Evolutionary conservation across 2,113 vertebrate species (phyloP), one percentile per base, ranked within the genome.

Genomic region (Lepidothrix coronata): DNA sequence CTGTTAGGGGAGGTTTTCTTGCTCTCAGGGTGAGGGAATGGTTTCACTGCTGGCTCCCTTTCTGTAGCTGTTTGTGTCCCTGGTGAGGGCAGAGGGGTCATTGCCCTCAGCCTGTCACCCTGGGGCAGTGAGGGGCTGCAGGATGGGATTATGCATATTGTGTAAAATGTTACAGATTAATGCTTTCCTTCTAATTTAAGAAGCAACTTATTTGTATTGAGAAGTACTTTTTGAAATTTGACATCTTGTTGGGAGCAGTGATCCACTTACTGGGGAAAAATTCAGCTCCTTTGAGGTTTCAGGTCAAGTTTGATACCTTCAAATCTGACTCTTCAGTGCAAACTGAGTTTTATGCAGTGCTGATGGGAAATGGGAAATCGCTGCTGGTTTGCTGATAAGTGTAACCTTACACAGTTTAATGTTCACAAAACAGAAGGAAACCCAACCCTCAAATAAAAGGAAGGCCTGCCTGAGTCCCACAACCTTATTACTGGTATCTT

Each of bases 61-160:
- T 61, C 55, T 43, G 8, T 55, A 37, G 57, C 39, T 44, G 37
- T 63, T 87, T 30, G 41, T 33, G 3, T 31, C 51, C 8, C 15
- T 89, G 43, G 12, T 4, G 35, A 12, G 49, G 66, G 30, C 61
- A 48, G 8, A 71, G 66, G n/a, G 49, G 7, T 18, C 49, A 54
- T 15, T 78, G 49, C 14, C 1, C 31, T 78, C 52, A 44, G 8
- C 66, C 44, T 49, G 31, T 46, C 21, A 6, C 5, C 5, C 37
- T 67, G 0, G 0, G 28, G 41, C 46, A 55, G 41, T 65, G 35
- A 9, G 21, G 5, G 19, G 21, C 27, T 51, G 11, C 35, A 46
- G 43, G 48, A 15, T 44, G 70, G 52, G 28, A 67, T 58, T 23
- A 14, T 58, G 30, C 16, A 12, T 74, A 12, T 52, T 65, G 19